Percentiles rank a stretch among this genome's conserved stretches.
phyloP scores from a whole-genome alignment of 2,888 invertebrate genomes.

The Drosophila suboccidentalis region DNA sequence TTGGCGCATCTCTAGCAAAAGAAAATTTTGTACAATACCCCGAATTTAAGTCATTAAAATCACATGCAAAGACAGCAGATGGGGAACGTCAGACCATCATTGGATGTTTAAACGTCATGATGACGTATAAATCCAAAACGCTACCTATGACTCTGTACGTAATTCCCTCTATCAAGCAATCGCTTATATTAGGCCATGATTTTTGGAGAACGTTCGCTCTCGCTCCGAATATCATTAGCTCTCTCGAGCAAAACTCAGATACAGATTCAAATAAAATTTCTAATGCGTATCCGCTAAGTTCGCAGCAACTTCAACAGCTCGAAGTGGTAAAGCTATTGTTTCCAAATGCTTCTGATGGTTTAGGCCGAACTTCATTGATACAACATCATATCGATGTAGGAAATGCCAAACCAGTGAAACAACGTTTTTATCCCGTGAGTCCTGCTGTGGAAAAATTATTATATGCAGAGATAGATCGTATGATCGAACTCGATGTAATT shows the following conservation, averaged over 20 bases:
- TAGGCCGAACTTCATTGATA: neutral
- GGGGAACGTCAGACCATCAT: neutral
- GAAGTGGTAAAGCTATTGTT: neutral
- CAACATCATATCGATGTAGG: constrained; percentile 3
- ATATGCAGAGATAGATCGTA: constrained; percentile 3
- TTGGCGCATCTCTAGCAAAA: neutral
- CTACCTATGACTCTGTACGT: neutral
- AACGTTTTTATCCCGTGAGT: neutral
- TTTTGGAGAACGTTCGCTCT: no score
- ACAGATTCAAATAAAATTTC: no score
- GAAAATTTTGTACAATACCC: neutral
- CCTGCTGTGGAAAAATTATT: constrained; percentile 5
- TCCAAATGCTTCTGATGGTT: neutral
- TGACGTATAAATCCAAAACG: neutral
- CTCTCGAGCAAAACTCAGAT: neutral
- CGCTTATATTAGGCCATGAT: neutral
- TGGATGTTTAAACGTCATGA: neutral
- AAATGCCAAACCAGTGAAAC: constrained; percentile 1
- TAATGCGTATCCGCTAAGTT: neutral
- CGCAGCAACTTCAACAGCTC: neutral
- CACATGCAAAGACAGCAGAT: neutral
- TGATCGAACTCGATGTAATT: neutral
- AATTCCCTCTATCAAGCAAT: constrained; percentile 3
- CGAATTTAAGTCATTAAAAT: neutral
- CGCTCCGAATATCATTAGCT: neutral